phyloP scores from a whole-genome alignment of 2,113 vertebrate genomes.

The Sinocyclocheilus anshuiensis region DNA sequence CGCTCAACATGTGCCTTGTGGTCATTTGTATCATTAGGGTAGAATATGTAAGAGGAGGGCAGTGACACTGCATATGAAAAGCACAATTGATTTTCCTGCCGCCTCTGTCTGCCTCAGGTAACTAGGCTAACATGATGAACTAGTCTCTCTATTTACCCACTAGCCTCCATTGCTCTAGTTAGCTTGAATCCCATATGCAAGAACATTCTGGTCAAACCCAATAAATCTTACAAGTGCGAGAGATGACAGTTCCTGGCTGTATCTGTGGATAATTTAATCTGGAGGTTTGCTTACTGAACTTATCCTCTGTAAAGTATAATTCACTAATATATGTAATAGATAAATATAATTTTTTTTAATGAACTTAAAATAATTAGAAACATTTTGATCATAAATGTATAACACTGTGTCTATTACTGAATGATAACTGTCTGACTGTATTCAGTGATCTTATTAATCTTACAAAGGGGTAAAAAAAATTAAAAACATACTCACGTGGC shows the following conservation, averaged over 20 bases:
- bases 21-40: slow-evolving; percentile 43
- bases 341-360: no score
- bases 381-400: neutral
- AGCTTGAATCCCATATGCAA: slow-evolving; percentile 55
- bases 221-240: slow-evolving; percentile 57
- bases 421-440: no score
- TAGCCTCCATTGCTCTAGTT: slow-evolving; percentile 64
- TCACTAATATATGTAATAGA: no score
- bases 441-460: no score
- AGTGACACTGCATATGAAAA: slow-evolving; percentile 42
- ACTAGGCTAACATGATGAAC: slow-evolving; percentile 79
- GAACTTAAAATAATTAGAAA: no score
- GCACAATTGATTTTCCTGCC: slow-evolving; percentile 60
- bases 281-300: neutral
- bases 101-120: slow-evolving; percentile 65
- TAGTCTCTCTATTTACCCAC: slow-evolving; percentile 61
- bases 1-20: slow-evolving; percentile 12
- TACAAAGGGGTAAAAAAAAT: no score
- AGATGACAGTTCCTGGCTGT: slow-evolving; percentile 1
- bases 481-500: no score
- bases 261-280: slow-evolving; percentile 20
- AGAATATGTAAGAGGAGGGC: slow-evolving; percentile 33
- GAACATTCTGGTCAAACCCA: slow-evolving; percentile 51
- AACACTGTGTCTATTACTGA: no score
- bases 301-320: neutral